Percentiles rank a stretch among this genome's conserved stretches.
These are phyloP conservation scores for Microplitis mediator DNA, from an alignment of 1,140 invertebrate genomes.

Conservation along the genomic window DNA sequence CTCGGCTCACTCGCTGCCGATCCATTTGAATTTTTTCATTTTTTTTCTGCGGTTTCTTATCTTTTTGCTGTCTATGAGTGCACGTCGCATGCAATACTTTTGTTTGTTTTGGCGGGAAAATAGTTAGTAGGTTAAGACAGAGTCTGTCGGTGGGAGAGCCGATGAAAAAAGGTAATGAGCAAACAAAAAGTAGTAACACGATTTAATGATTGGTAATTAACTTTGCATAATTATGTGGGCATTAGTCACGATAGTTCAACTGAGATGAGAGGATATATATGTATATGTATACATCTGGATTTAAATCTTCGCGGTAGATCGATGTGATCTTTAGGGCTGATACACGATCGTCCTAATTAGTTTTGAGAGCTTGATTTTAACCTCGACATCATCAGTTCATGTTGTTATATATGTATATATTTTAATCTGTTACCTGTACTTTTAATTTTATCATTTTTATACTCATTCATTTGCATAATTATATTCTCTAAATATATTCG, in stretches of 20 bases:
- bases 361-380: constrained; percentile 11
- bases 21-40: constrained; percentile 6
- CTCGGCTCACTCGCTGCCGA: background rate
- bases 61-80: background rate
- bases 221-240: constrained; percentile 17
- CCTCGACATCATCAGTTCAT: constrained; percentile 34
- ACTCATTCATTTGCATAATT: background rate
- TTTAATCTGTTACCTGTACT: no score
- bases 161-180: background rate
- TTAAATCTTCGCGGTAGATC: constrained; percentile 12
- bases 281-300: constrained; percentile 4
- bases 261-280: background rate
- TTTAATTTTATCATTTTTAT: background rate
- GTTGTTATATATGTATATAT: no score
- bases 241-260: background rate
- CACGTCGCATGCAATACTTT: background rate
- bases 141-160: no score
- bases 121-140: background rate
- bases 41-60: background rate
- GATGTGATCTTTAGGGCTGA: constrained; percentile 42
- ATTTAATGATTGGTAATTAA: constrained; percentile 18
- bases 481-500: no score
- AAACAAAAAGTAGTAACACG: background rate
- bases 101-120: background rate
- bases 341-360: constrained; percentile 50